Conservation (phyloP, 2,888 invertebrate genomes). For the Dryobota labecula region DNA sequence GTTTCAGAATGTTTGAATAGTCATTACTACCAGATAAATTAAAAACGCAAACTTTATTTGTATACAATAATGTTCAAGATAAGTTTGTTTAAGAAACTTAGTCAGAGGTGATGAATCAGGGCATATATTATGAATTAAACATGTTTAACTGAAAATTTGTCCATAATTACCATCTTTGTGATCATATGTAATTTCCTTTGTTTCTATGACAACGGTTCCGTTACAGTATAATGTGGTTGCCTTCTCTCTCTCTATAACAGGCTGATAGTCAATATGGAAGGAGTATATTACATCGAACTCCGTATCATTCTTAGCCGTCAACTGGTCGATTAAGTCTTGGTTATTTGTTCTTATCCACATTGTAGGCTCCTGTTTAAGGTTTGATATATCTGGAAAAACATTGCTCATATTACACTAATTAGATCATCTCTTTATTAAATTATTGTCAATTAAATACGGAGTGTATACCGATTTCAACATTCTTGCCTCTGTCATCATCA, state of each 20-base stretch:
- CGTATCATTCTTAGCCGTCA: slow-evolving; percentile 27
- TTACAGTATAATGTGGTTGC: slow-evolving; percentile 74
- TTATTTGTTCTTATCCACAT: slow-evolving; percentile 48
- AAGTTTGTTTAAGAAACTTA: neutral
- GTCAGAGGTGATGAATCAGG: neutral
- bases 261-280: slow-evolving; percentile 68
- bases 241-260: slow-evolving; percentile 70
- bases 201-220: slow-evolving; percentile 76
- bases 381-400: slow-evolving; percentile 49
- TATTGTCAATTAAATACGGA: neutral
- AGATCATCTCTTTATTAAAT: too few species aligned
- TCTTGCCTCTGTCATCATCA: slow-evolving; percentile 23
- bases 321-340: slow-evolving; percentile 45
- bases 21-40: neutral
- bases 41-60: neutral
- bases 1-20: neutral
- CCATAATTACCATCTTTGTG: slow-evolving; percentile 52
- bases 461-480: slow-evolving; percentile 44
- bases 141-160: neutral
- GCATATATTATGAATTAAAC: neutral
- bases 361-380: slow-evolving; percentile 30
- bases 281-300: slow-evolving; percentile 68
- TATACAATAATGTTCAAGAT: neutral
- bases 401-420: neutral
- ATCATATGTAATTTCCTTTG: slow-evolving; percentile 61